phyloP scores from a whole-genome alignment of 2,113 vertebrate species.

The Lagenorhynchus albirostris region DNA sequence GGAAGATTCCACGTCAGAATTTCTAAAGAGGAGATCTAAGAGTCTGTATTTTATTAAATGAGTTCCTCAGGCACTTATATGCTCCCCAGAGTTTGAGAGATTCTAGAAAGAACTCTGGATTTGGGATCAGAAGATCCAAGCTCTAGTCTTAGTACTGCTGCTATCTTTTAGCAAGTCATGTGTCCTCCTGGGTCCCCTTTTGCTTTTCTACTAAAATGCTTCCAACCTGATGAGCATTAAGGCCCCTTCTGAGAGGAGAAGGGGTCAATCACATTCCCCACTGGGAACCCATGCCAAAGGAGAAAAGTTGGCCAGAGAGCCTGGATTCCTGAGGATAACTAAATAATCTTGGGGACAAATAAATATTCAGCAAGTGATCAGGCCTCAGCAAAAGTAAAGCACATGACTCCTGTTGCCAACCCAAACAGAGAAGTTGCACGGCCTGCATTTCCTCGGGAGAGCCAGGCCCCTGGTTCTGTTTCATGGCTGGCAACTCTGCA shows the following conservation, averaged over 20 bases:
- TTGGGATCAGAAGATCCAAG: background rate
- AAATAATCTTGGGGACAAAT: conserved; percentile 76
- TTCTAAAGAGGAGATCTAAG: background rate
- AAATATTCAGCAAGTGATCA: conserved; percentile 71
- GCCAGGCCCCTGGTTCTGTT: background rate
- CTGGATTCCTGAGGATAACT: conserved; percentile 67
- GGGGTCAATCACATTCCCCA: conserved; percentile 30
- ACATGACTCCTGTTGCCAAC: conserved; percentile 48
- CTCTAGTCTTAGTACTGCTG: background rate
- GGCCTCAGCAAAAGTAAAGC: conserved; percentile 44
- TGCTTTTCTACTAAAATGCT: background rate
- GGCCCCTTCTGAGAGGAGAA: conserved; percentile 16
- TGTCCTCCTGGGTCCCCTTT: background rate
- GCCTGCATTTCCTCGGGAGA: background rate
- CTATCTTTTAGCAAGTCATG: background rate
- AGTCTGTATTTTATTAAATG: background rate
- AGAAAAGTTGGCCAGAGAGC: conserved; percentile 7
- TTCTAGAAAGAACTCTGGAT: background rate
- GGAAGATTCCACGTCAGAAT: background rate
- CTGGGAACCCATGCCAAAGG: conserved; percentile 17
- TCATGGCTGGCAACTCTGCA: background rate
- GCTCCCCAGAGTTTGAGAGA: background rate
- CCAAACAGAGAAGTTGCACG: conserved; percentile 41
- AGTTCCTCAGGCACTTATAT: background rate
- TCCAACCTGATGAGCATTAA: background rate